Evolutionary conservation across 2,888 invertebrate species (phyloP).

Genomic region (Laspeyria flexula): DNA sequence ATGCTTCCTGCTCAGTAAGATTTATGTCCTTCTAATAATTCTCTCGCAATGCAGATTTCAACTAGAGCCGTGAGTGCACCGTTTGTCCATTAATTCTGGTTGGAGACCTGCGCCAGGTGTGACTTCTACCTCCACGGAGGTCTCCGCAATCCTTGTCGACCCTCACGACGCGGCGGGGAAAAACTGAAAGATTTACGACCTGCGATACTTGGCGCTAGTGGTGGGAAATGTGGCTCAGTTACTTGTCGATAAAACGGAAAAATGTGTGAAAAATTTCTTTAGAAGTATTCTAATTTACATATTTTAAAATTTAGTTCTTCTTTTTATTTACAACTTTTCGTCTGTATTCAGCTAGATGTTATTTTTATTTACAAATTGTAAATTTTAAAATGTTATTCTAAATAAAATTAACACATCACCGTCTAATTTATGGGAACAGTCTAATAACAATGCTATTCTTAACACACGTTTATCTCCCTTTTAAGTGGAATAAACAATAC

Average conservation of each 20-base stretch:
- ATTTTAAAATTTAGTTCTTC: too few species aligned
- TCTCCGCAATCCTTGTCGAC: constrained; percentile 61
- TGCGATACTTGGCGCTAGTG: constrained; percentile 42
- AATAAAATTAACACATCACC: too few species aligned
- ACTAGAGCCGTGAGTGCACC: constrained; percentile 36
- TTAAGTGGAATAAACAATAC: too few species aligned
- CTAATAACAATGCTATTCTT: too few species aligned
- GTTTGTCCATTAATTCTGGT: constrained; percentile 48
- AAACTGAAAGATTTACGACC: constrained; percentile 75
- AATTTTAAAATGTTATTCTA: too few species aligned
- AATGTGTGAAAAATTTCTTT: background rate
- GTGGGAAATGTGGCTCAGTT: constrained; percentile 2
- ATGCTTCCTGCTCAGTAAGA: constrained; percentile 7
- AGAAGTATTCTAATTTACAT: too few species aligned
- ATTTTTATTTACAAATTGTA: too few species aligned
- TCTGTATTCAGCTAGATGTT: too few species aligned
- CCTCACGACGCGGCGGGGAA: constrained; percentile 51
- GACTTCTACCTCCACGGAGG: constrained; percentile 55
- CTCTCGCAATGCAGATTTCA: constrained; percentile 39
- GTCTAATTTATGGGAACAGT: too few species aligned
- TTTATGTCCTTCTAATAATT: constrained; percentile 33
- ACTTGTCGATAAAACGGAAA: background rate
- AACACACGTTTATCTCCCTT: too few species aligned
- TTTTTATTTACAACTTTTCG: too few species aligned
- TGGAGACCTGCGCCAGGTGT: constrained; percentile 56